These are phyloP conservation scores for Diphyllodes magnificus DNA, from an alignment of 2,113 vertebrate genomes.

Conservation along the genomic window DNA sequence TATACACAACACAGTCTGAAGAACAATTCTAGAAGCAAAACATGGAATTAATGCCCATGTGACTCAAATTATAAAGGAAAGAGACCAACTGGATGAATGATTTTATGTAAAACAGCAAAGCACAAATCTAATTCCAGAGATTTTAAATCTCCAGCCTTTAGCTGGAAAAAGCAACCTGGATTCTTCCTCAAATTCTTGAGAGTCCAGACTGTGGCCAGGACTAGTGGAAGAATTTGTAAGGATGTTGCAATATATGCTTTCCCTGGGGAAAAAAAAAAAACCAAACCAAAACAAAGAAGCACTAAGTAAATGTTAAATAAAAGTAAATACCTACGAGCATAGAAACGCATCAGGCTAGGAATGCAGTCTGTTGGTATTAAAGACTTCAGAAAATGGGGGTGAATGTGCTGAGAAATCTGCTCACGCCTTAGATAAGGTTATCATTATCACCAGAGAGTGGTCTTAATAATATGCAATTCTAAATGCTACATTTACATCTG, in stretches of 20 bases:
- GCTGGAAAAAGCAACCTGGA: neutral
- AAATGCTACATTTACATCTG: neutral
- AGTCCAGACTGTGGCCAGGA: neutral
- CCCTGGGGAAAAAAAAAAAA: neutral
- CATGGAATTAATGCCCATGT: neutral
- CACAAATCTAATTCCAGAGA: neutral
- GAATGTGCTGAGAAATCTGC: neutral
- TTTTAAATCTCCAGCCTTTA: neutral
- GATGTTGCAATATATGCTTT: constrained; percentile 18
- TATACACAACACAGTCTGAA: neutral
- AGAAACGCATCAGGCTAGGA: constrained; percentile 11
- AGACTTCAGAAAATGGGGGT: neutral
- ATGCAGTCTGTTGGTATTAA: neutral
- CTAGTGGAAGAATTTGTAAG: neutral
- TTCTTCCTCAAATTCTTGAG: neutral
- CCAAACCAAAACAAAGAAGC: neutral
- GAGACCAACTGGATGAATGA: neutral
- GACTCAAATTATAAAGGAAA: neutral
- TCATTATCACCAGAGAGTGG: neutral
- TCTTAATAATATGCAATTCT: neutral
- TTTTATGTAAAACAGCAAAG: neutral
- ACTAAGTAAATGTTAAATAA: constrained; percentile 53
- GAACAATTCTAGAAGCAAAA: neutral
- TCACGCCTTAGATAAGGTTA: neutral
- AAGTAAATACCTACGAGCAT: neutral